Evolutionary conservation across 2,888 invertebrate genomes (phyloP).

Genomic region (Monopis laevigella): DNA sequence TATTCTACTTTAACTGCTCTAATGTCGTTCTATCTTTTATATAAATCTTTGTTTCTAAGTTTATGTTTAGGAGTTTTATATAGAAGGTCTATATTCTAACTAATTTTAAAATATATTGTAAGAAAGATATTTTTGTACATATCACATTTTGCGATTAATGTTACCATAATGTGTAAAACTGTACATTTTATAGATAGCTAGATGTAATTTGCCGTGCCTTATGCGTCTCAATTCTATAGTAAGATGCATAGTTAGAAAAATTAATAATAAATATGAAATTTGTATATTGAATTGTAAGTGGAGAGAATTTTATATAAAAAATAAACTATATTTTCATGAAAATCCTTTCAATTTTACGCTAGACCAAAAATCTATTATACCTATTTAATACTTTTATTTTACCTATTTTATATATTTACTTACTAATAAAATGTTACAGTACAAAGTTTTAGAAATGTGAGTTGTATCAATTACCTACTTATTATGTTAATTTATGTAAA

Average conservation of each 20-base stretch:
- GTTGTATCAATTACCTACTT: no score
- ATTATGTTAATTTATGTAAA: no score
- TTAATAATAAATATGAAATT: conserved; percentile 9
- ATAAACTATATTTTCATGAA: neutral
- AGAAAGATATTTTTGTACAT: conserved; percentile 64
- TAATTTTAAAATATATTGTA: conserved; percentile 19
- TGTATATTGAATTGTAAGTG: neutral
- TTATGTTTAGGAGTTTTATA: no score
- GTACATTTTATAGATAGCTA: conserved; percentile 35
- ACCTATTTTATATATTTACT: no score
- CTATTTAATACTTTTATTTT: neutral
- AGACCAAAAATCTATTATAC: neutral
- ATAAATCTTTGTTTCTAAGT: no score
- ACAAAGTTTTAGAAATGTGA: no score
- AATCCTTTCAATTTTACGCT: neutral
- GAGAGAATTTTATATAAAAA: conserved; percentile 6
- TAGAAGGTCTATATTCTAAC: neutral
- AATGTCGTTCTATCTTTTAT: neutral
- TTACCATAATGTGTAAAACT: conserved; percentile 37
- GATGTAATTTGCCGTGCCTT: conserved; percentile 64
- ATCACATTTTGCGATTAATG: conserved; percentile 55
- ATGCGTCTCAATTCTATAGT: conserved; percentile 59
- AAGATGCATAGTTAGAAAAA: conserved; percentile 13
- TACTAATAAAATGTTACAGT: no score
- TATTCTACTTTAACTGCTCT: neutral